phyloP scores from a whole-genome alignment of 2,888 invertebrate species.

The Colletes collaris region DNA sequence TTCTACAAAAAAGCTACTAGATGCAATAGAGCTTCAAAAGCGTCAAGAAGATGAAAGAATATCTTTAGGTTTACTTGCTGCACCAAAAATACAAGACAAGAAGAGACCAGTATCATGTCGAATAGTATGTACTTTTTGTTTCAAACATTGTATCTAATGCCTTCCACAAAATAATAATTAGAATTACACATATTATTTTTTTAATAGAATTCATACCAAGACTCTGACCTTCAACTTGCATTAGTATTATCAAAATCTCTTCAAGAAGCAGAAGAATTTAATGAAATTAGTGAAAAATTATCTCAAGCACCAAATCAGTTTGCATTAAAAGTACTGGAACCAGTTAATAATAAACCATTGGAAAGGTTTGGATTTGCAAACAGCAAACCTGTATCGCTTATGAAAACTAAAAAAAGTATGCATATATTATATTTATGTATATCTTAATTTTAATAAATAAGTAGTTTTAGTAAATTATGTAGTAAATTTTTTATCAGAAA shows the following conservation, averaged over 20 bases:
- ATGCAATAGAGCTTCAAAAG: slow-evolving; percentile 81
- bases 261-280: slow-evolving; percentile 79
- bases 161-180: neutral
- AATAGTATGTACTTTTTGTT: slow-evolving; percentile 47
- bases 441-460: slow-evolving; percentile 3
- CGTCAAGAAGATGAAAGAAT: slow-evolving; percentile 81
- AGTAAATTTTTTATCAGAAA: slow-evolving; percentile 62
- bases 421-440: slow-evolving; percentile 7
- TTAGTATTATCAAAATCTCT: slow-evolving; percentile 83
- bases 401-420: slow-evolving; percentile 53
- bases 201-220: slow-evolving; percentile 53
- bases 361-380: slow-evolving; percentile 79
- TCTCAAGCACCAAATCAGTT: slow-evolving; percentile 8
- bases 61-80: slow-evolving; percentile 81
- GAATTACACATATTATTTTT: neutral
- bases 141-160: neutral
- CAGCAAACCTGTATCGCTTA: slow-evolving; percentile 63
- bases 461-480: neutral
- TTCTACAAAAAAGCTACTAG: slow-evolving; percentile 78
- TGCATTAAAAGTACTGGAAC: neutral
- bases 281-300: slow-evolving; percentile 68
- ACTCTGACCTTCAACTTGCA: slow-evolving; percentile 82
- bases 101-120: slow-evolving; percentile 54
- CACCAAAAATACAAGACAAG: slow-evolving; percentile 71
- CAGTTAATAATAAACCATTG: slow-evolving; percentile 60